Percentiles rank a stretch among this genome's conserved stretches.
These are phyloP conservation scores for Pogonocichla stellata DNA, from an alignment of 2,113 vertebrate species.

Conservation along the genomic window DNA sequence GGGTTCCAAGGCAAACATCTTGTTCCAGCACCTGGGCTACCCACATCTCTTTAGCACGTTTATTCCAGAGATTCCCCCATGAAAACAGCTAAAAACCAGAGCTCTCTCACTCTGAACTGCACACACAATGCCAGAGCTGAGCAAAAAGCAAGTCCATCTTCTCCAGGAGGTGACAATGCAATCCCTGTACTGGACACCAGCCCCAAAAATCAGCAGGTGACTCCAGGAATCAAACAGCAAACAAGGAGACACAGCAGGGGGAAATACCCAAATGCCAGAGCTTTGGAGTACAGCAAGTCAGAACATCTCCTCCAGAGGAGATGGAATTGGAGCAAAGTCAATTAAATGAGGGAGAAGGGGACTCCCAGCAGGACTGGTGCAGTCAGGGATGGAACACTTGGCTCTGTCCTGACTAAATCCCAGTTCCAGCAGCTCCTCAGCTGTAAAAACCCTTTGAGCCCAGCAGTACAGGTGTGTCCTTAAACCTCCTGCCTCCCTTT, in stretches of 20 bases:
- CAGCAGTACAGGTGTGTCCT: background rate
- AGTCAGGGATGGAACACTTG: background rate
- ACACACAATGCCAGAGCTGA: background rate
- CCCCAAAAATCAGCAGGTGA: background rate
- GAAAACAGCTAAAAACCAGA: background rate
- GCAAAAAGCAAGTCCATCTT: background rate
- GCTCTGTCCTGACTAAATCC: background rate
- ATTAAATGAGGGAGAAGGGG: background rate
- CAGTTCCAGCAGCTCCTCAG: background rate
- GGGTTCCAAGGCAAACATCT: background rate
- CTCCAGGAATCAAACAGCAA: background rate
- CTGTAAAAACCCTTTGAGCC: background rate
- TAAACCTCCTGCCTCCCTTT: background rate
- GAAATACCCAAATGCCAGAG: background rate
- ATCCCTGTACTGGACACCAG: rapidly evolving
- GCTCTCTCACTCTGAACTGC: background rate
- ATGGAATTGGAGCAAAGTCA: background rate
- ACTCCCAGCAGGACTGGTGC: background rate
- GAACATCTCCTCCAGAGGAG: background rate
- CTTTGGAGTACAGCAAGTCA: background rate
- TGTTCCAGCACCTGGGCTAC: background rate
- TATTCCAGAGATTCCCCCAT: background rate
- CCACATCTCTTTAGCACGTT: background rate
- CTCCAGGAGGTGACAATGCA: background rate
- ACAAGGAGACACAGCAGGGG: background rate